Conservation (phyloP, 2,797 vertebrate genomes). For the Pangasius larnaudii region DNA sequence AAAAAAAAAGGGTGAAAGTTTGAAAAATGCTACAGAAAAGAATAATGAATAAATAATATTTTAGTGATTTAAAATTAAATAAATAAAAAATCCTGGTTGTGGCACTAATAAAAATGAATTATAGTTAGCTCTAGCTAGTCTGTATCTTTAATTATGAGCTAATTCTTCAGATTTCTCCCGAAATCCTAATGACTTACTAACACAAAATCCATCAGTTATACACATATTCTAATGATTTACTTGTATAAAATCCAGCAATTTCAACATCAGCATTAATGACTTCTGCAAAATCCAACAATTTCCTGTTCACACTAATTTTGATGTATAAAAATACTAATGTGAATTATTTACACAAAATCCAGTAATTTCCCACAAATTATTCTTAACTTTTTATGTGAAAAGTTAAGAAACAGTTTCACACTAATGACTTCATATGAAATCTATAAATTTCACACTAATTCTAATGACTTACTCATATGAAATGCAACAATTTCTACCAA, state of each 20-base stretch:
- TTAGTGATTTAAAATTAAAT: not conserved
- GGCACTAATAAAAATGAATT: not conserved
- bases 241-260: not conserved
- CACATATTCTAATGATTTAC: not conserved
- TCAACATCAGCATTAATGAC: not conserved
- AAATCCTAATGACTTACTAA: not conserved
- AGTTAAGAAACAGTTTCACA: too few relatives aligned
- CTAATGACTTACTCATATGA: not conserved
- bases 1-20: not conserved
- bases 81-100: not conserved
- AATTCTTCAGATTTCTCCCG: not conserved
- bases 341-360: not conserved
- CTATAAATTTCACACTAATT: not conserved
- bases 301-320: not conserved
- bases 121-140: not conserved
- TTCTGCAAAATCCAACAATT: not conserved
- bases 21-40: not conserved
- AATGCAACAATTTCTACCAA: not conserved
- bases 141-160: not conserved
- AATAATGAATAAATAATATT: not conserved
- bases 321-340: not conserved
- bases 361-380: not conserved
- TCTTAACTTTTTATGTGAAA: not conserved
- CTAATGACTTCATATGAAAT: not conserved
- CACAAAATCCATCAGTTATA: not conserved